A percentile compares a stretch with the other conserved stretches of the same genome.
Conservation (phyloP, 2,888 invertebrate species). For the Xanthia icteritia region DNA sequence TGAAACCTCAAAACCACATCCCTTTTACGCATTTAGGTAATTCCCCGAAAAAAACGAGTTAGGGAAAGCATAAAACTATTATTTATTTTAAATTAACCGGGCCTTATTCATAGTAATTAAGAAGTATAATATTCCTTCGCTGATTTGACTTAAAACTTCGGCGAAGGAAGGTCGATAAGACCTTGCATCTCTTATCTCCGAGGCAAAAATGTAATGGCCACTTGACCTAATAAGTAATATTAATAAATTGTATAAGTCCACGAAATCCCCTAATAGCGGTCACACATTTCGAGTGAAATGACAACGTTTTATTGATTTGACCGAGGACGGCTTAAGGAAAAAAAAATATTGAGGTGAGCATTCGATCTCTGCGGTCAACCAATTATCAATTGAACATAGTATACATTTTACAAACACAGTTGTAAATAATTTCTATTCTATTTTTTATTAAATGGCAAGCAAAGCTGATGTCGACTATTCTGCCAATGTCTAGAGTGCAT, state of each 20-base stretch:
- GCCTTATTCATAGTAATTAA: background rate
- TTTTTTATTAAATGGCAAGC: no score
- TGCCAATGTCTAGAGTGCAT: no score
- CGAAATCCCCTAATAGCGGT: background rate
- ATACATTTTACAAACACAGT: no score
- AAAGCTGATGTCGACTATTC: no score
- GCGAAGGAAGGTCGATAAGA: no score
- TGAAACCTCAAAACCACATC: no score
- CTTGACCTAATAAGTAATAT: background rate
- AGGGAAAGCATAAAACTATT: no score
- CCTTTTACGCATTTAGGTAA: background rate
- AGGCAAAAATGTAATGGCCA: no score
- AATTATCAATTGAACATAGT: conserved; percentile 1
- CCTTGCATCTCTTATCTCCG: no score
- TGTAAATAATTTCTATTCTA: no score
- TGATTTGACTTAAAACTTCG: no score
- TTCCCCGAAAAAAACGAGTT: background rate
- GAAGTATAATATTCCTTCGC: no score
- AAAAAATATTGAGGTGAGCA: background rate
- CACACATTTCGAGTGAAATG: conserved; percentile 12
- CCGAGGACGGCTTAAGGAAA: conserved; percentile 5
- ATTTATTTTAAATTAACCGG: background rate
- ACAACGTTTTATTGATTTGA: background rate
- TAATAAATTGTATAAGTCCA: background rate
- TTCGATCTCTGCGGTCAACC: conserved; percentile 21